A percentile compares a stretch with the other conserved stretches of the same genome.
Conservation (phyloP, 2,797 vertebrate genomes). For the Spea hammondii region DNA sequence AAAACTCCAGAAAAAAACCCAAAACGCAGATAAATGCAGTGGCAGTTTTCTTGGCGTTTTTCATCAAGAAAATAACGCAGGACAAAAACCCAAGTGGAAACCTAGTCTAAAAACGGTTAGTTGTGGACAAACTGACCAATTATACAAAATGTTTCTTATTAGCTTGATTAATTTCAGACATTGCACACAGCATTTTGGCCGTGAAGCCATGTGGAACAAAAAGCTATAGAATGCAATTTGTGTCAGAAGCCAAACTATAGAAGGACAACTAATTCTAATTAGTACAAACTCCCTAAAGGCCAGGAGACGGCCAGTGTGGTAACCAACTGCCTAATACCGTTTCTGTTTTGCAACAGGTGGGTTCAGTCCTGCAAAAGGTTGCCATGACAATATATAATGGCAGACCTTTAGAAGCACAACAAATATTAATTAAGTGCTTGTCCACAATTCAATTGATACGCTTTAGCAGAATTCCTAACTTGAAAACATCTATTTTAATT, state of each 20-base stretch:
- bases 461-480: conserved; percentile 21
- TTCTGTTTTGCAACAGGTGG: conserved; percentile 75
- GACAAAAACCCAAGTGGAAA: no score
- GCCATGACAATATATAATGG: conserved; percentile 69
- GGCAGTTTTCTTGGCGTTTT: no score
- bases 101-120: conserved; percentile 30
- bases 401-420: conserved; percentile 67
- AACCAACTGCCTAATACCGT: conserved; percentile 62
- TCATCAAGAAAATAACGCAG: no score
- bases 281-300: conserved; percentile 76
- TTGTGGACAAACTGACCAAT: conserved; percentile 76
- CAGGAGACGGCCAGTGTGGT: conserved; percentile 63
- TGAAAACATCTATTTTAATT: conserved; percentile 46
- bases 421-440: conserved; percentile 67
- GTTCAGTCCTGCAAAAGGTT: conserved; percentile 63
- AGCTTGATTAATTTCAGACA: conserved; percentile 79
- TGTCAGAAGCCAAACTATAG: conserved; percentile 77
- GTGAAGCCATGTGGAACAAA: conserved; percentile 82
- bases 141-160: conserved; percentile 77
- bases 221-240: conserved; percentile 82
- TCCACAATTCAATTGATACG: conserved; percentile 44
- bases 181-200: conserved; percentile 76
- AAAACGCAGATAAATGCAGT: no score
- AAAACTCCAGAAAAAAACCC: conserved; percentile 13
- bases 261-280: conserved; percentile 86